Percentiles rank a stretch among this genome's conserved stretches.
Conservation (phyloP, 2,797 vertebrate species). For the Leuciscus waleckii region DNA sequence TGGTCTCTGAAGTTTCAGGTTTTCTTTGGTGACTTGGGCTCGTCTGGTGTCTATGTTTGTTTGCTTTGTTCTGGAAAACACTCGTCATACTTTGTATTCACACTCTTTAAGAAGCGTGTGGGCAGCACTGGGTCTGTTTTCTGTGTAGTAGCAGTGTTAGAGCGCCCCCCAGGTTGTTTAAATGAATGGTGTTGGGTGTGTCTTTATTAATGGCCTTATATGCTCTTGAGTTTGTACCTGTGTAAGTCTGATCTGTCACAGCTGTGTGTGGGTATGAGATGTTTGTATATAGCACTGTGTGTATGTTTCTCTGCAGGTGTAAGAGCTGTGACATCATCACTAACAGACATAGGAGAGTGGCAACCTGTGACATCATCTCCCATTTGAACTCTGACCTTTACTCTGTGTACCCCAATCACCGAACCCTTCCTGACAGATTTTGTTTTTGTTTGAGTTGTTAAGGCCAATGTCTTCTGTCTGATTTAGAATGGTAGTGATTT, state of each 20-base stretch:
- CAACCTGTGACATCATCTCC: conserved; percentile 85
- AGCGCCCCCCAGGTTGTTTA: not conserved
- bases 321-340: conserved; percentile 89
- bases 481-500: conserved; percentile 8
- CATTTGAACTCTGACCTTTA: conserved; percentile 50
- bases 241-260: not conserved
- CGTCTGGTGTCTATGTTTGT: conserved; percentile 4
- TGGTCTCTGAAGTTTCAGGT: not conserved
- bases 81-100: not conserved
- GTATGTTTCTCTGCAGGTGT: conserved; percentile 68
- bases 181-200: not conserved
- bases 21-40: conserved; percentile 13
- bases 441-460: not conserved
- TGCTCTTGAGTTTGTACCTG: not conserved
- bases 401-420: conserved; percentile 11
- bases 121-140: conserved; percentile 15
- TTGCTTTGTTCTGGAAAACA: conserved; percentile 1
- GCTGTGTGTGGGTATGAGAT: conserved; percentile 14
- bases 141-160: conserved; percentile 1
- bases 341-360: conserved; percentile 93
- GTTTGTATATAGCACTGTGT: conserved; percentile 53
- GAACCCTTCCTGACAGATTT: conserved; percentile 1
- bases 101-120: not conserved
- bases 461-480: not conserved
- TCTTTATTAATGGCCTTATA: not conserved